phyloP scores from a whole-genome alignment of 2,113 vertebrate species.

The Drymodes brunneopygia region DNA sequence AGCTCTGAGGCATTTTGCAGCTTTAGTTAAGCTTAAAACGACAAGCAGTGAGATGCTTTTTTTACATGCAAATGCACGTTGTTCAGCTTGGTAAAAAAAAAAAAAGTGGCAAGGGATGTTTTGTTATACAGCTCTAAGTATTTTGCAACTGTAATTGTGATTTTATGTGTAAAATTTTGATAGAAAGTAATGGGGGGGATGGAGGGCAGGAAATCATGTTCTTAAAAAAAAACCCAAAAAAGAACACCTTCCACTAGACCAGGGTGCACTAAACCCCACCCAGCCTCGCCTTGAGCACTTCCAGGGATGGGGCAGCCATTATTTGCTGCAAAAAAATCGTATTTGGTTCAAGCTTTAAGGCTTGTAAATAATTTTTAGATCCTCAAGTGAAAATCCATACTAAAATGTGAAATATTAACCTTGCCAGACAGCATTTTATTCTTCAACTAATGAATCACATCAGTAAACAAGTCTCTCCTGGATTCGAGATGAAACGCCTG shows the following conservation, averaged over 20 bases:
- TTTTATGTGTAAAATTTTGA: background rate
- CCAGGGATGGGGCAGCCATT: background rate
- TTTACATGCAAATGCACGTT: background rate
- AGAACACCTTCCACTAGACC: background rate
- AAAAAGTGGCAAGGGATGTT: background rate
- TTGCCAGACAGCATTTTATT: background rate
- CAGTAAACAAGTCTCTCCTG: background rate
- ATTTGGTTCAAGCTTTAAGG: background rate
- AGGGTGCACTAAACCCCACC: background rate
- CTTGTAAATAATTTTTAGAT: background rate
- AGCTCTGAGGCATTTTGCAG: background rate
- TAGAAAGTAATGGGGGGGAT: background rate
- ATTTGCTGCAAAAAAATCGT: background rate
- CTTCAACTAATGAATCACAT: background rate
- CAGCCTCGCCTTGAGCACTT: background rate
- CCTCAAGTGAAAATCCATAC: background rate
- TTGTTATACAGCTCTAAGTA: background rate
- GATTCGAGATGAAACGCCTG: background rate
- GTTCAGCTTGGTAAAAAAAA: background rate
- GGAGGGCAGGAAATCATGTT: fast-evolving
- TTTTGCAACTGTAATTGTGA: background rate
- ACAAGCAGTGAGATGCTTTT: background rate
- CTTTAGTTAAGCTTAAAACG: background rate
- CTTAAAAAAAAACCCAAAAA: background rate
- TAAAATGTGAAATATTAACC: background rate